These are phyloP conservation scores for Drosophila hydei DNA, from an alignment of 1,140 invertebrate species.

Conservation along the genomic window DNA sequence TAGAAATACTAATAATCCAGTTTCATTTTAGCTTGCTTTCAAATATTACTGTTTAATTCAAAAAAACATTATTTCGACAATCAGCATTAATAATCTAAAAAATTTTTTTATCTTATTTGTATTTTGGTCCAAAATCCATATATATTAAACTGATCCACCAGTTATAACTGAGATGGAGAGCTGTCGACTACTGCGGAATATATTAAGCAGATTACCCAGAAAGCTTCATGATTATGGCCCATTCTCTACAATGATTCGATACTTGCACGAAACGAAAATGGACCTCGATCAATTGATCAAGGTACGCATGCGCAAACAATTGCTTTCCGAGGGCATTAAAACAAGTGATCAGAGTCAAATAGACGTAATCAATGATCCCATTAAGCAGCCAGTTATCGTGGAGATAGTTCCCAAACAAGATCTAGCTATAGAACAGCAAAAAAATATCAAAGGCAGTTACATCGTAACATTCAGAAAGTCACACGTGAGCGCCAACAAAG, in stretches of 20 bases:
- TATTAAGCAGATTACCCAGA: background rate
- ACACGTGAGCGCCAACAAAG: no score
- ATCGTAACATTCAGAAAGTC: no score
- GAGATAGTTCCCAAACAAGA: background rate
- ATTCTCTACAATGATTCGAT: background rate
- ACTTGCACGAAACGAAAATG: background rate
- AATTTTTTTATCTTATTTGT: background rate
- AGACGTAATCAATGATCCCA: background rate
- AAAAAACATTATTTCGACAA: background rate
- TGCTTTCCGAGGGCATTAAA: background rate
- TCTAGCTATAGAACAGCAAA: no score
- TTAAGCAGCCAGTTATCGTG: background rate
- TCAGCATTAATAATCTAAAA: background rate
- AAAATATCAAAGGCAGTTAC: no score
- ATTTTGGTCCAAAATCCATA: background rate
- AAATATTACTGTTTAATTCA: background rate
- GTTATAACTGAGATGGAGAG: background rate
- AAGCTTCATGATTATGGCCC: background rate
- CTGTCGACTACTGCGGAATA: background rate
- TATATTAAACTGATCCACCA: background rate
- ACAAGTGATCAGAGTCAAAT: background rate
- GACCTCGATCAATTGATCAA: background rate
- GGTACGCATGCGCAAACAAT: constrained; percentile 2
- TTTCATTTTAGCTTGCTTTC: constrained; percentile 54
- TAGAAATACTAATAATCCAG: constrained; percentile 84